Evolutionary conservation across 2,888 invertebrate species (phyloP), one percentile per base, ranked within the genome.

Genomic region (Sinopyrophorus schimmeli): DNA sequence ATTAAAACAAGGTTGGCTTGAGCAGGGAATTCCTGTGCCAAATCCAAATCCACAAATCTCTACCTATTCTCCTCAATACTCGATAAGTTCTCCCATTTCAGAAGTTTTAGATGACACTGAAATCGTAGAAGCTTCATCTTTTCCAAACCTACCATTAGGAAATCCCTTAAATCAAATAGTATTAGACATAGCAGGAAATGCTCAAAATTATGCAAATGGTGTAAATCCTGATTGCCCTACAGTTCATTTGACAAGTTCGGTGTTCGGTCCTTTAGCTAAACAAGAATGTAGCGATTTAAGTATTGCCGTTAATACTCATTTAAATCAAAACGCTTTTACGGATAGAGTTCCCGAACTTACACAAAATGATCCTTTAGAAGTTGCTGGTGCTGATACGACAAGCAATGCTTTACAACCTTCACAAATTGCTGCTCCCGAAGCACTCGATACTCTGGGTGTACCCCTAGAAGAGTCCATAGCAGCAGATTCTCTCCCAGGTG

Each of bases 201-300:
- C 16, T 6, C 5, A 2, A 27, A 17, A 17, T 18, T 9, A 49
- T 1, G 27, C 11, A 17, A 47, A 44, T n/a, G 28, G 24, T 12
- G 43, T 26, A 1, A 53, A 52, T n/a, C 55, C 57, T 17, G 59
- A 61, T 28, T 82, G 81, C 58, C 81, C 81, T 1, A 78, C 79
- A 9, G 79, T 82, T 55, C 80, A 76, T 58, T 71, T 82, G 1
- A 78, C 80, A 2, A 54, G 72, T 76, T 47, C 79, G 72, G 61
- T 81, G 72, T 55, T 79, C 73, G 16, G 77, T 75, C 66, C 79
- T 70, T 76, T 77, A 3, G 77, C 80, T 63, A 78, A 75, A 31
- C 80, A 81, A 59, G 83, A 78, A 3, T 86, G 86, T 59, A 82
- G 83, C 0, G 86, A 86, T 71, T 70, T 86, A 49, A 85, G 83